Base-by-base conservation (phyloP, 2,113 vertebrate genomes). In the Syrrhaptes paradoxus region DNA sequence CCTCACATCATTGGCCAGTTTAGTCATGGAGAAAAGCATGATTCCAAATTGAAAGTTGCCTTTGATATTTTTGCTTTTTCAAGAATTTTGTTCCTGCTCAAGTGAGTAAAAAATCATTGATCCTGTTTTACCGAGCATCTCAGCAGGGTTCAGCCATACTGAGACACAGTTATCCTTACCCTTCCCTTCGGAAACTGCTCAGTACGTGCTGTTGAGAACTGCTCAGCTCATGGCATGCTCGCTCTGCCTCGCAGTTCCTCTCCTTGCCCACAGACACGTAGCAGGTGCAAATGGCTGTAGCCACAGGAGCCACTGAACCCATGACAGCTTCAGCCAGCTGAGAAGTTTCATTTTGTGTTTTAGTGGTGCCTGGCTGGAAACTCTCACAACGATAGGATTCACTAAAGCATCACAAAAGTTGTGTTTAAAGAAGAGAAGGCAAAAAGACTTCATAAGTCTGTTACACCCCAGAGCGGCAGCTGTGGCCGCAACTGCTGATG, bases 231-330 rank as follows among this genome's bases (percentile, higher is more conserved):
- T 20, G 45, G 48, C 34, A 34, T 9, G 11, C 28, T 71, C 34
- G 21, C 31, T 38, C 49, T 46, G 17, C 49, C 28, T 43, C 49
- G 49, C 38, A 75, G 4, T 68, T 58, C 32, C 38, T 61, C 29
- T 41, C 46, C 57, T 16, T 48, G 58, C 51, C 63, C 26, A 65
- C 26, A 25, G 21, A n/a, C 5, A 11, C 0, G 0, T 3, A 62
- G 28, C 54, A 62, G 54, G 9, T 31, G 32, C 48, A 67, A 45
- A 34, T 0, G 0, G 45, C 31, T 0, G 0, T 2, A 28, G 22
- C 57, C 71, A n/a, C 31, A 58, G 59, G 34, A 74, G 28, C 25
- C 32, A 24, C 52, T 20, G 43, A 87, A 73, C 31, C 66, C 20
- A 34, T 3, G 2, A 55, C 24, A 55, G 2, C 17, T 77, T 38